Conservation (phyloP, 2,797 vertebrate species). For the Rhabdomys pumilio region DNA sequence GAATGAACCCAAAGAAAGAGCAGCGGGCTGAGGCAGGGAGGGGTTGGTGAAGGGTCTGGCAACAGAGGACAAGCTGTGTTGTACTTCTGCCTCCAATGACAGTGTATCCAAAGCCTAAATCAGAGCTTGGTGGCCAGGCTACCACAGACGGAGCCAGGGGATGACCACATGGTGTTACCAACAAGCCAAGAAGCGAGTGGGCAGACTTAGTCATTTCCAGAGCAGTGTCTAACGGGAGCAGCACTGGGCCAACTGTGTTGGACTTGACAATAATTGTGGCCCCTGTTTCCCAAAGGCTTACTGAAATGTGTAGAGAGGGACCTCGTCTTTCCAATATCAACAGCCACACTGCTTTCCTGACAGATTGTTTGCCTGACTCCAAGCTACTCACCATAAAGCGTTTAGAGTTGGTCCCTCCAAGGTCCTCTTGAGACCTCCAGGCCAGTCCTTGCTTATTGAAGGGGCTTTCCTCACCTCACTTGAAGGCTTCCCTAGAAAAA, state of each 20-base stretch:
- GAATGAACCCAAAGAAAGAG: no score
- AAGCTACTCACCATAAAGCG: background rate
- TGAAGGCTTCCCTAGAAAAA: no score
- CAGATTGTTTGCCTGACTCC: background rate
- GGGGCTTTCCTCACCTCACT: background rate
- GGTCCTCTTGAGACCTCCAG: background rate
- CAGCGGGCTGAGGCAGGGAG: background rate
- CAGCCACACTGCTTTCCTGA: background rate
- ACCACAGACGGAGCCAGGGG: background rate
- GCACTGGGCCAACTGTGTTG: background rate
- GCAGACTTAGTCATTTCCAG: background rate
- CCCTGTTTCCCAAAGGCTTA: background rate
- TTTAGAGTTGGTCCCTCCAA: no score
- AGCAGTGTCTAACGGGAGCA: background rate
- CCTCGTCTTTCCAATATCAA: fast-evolving
- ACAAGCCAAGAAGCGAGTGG: background rate
- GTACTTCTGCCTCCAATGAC: background rate
- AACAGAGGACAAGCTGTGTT: background rate
- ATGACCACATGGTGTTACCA: background rate
- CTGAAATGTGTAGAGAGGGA: background rate
- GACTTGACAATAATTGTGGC: background rate
- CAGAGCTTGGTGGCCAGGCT: background rate
- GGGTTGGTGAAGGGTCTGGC: background rate
- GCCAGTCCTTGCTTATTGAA: background rate
- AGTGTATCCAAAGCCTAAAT: background rate